phyloP scores from a whole-genome alignment of 2,888 invertebrate species.

The Drosophila limbata region DNA sequence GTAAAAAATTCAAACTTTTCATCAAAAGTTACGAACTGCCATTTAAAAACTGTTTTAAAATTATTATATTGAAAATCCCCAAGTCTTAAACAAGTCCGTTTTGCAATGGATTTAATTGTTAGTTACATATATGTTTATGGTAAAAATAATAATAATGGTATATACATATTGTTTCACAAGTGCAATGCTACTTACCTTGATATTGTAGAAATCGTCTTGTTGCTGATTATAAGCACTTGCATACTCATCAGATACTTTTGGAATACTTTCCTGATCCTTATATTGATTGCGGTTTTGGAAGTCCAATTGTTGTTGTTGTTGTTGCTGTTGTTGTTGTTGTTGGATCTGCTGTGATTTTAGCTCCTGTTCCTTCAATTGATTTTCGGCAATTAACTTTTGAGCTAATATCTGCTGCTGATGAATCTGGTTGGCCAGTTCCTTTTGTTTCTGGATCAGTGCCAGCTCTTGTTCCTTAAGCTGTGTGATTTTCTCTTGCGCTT shows the following conservation, averaged over 20 bases:
- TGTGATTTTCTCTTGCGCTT: conserved; percentile 85
- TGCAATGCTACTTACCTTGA: conserved; percentile 1
- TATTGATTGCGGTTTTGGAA: conserved; percentile 4
- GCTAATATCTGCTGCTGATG: conserved; percentile 73
- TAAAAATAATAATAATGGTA: background rate
- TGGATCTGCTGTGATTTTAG: conserved; percentile 36
- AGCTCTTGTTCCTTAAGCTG: conserved; percentile 73
- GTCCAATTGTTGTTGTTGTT: conserved; percentile 23
- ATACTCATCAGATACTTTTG: conserved; percentile 1
- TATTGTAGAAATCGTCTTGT: conserved; percentile 13
- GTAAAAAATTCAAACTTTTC: too few species aligned
- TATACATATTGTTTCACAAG: too few species aligned
- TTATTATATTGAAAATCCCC: background rate
- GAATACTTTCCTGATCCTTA: background rate
- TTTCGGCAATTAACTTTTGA: conserved; percentile 64
- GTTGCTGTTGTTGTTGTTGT: conserved; percentile 18
- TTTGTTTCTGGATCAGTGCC: conserved; percentile 71
- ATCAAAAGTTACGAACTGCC: too few species aligned
- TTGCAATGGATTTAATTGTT: background rate
- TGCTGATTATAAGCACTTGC: background rate
- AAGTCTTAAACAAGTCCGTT: background rate
- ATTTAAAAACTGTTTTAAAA: background rate
- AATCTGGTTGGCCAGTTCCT: conserved; percentile 71
- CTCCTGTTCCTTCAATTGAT: conserved; percentile 63
- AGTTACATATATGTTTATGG: background rate